Evolutionary conservation across 1,140 invertebrate species (phyloP).

Genomic region (Drosophila dunni): DNA sequence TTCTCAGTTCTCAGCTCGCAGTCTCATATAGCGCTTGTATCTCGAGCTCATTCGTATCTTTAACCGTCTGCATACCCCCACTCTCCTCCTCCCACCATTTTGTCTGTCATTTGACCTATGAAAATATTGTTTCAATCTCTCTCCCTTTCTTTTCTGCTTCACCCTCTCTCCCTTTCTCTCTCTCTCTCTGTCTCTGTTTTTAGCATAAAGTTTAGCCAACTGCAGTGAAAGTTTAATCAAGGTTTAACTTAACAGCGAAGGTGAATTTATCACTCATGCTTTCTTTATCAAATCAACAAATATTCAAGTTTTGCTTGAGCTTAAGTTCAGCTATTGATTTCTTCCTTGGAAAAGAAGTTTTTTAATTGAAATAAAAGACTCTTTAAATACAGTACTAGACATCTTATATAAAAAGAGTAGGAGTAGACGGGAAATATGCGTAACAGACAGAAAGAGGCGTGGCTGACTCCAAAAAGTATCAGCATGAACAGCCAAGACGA

Average conservation of each 20-base stretch:
- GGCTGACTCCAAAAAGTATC: too few relatives aligned
- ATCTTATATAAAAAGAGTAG: too few relatives aligned
- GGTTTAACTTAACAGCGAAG: conserved; percentile 21
- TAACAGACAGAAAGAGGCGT: too few relatives aligned
- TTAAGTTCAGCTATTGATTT: too few relatives aligned
- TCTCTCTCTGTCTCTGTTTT: too few relatives aligned
- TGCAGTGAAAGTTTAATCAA: conserved; percentile 62
- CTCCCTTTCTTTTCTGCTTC: background rate
- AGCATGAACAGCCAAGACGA: too few relatives aligned
- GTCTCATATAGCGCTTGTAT: conserved; percentile 43
- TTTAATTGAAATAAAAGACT: too few relatives aligned
- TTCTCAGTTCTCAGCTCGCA: conserved; percentile 18
- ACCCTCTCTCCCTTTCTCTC: too few relatives aligned
- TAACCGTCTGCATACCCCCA: conserved; percentile 42
- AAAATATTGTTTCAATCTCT: conserved; percentile 77
- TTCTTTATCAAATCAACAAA: background rate
- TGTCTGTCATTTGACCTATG: conserved; percentile 76
- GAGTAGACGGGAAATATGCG: too few relatives aligned
- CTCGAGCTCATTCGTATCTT: conserved; percentile 31
- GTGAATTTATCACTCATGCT: conserved; percentile 7
- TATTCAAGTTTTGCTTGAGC: background rate
- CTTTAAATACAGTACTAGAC: too few relatives aligned
- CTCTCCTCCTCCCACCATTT: conserved; percentile 21
- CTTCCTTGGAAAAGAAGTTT: too few relatives aligned
- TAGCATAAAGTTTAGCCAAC: conserved; percentile 31